phyloP scores from a whole-genome alignment of 1,140 invertebrate species.

The Diachasmimorpha longicaudata region DNA sequence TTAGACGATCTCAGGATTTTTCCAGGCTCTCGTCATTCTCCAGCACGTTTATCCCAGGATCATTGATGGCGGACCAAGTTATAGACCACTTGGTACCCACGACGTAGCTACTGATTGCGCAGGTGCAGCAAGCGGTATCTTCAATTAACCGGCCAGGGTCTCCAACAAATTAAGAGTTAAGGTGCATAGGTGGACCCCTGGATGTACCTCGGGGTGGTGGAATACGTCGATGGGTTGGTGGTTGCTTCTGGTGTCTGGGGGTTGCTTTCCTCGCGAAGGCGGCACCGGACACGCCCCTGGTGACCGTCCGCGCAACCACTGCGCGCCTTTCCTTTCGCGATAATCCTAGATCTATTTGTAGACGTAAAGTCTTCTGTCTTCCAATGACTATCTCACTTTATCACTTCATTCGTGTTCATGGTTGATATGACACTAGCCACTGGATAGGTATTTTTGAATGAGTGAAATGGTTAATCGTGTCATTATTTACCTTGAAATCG shows the following conservation, averaged over 20 bases:
- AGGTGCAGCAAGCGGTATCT: slow-evolving; percentile 32
- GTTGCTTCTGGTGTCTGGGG: slow-evolving; percentile 25
- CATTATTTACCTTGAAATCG: background rate
- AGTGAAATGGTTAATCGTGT: slow-evolving; percentile 1
- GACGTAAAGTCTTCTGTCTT: slow-evolving; percentile 43
- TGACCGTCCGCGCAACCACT: slow-evolving; percentile 53
- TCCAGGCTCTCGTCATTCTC: background rate
- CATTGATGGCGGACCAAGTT: slow-evolving; percentile 13
- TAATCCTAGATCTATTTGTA: slow-evolving; percentile 45
- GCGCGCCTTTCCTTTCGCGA: slow-evolving; percentile 47
- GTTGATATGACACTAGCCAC: background rate
- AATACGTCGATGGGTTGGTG: slow-evolving; percentile 35
- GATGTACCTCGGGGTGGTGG: slow-evolving; percentile 28
- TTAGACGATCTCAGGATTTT: background rate
- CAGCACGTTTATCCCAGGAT: background rate
- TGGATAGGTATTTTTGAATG: no score
- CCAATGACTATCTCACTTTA: slow-evolving; percentile 32
- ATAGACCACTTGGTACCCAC: background rate
- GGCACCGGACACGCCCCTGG: slow-evolving; percentile 57
- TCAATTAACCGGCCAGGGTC: slow-evolving; percentile 48
- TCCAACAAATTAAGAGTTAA: slow-evolving; percentile 53
- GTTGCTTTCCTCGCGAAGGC: slow-evolving; percentile 47
- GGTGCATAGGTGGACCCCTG: slow-evolving; percentile 49
- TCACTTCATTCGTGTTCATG: slow-evolving; percentile 26
- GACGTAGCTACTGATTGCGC: background rate